These are phyloP conservation scores for Gymnobelideus leadbeateri DNA, from an alignment of 2,113 vertebrate species.

Conservation along the genomic window DNA sequence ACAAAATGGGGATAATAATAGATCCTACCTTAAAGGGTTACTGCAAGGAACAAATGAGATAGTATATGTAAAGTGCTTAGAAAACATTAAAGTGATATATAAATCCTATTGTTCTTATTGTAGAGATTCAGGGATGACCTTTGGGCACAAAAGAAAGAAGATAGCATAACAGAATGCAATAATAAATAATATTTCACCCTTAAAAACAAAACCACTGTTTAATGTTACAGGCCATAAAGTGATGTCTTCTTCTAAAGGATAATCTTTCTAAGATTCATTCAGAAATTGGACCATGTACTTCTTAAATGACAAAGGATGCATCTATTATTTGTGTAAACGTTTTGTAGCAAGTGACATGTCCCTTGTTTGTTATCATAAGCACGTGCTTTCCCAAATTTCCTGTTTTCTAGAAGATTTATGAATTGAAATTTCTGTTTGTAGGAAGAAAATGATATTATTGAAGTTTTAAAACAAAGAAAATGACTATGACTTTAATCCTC, in stretches of 20 bases:
- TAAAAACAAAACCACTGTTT: not conserved
- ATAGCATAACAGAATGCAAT: not conserved
- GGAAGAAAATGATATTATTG: slow-evolving; percentile 85
- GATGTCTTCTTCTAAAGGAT: slow-evolving; percentile 77
- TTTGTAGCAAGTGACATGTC: slow-evolving; percentile 79
- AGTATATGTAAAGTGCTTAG: not conserved
- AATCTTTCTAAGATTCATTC: slow-evolving; percentile 76
- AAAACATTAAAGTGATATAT: not conserved
- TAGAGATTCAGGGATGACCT: not conserved
- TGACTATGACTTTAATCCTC: slow-evolving; percentile 86
- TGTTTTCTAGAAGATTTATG: slow-evolving; percentile 87
- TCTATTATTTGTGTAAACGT: slow-evolving; percentile 77
- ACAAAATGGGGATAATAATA: not conserved
- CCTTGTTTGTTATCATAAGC: slow-evolving; percentile 85
- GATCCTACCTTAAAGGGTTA: not conserved
- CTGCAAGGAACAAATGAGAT: not conserved
- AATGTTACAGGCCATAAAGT: slow-evolving; percentile 44
- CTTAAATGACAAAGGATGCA: slow-evolving; percentile 80
- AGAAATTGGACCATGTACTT: slow-evolving; percentile 74
- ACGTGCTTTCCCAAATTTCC: slow-evolving; percentile 87
- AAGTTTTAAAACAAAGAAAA: slow-evolving; percentile 87
- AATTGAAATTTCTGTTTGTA: slow-evolving; percentile 87
- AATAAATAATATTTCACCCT: not conserved
- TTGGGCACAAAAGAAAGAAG: not conserved
- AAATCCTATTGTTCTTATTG: not conserved